phyloP scores from a whole-genome alignment of 2,888 invertebrate species.

The Chrysotoxum bicinctum region DNA sequence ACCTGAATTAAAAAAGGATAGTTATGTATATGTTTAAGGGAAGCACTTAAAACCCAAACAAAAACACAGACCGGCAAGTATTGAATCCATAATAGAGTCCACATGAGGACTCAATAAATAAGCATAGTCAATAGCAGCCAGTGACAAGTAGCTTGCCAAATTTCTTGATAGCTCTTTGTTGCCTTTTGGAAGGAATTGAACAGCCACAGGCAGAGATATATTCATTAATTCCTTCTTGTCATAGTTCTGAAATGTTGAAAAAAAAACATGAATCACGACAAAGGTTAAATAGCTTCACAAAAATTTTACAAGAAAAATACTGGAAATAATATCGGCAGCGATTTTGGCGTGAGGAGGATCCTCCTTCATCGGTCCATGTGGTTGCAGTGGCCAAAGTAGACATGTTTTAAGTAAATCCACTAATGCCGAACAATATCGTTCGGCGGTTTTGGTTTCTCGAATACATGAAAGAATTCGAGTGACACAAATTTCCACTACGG shows the following conservation, averaged over 20 bases:
- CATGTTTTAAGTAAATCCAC: constrained; percentile 94
- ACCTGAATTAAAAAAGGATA: constrained; percentile 83
- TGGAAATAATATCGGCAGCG: constrained; percentile 96
- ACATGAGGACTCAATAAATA: constrained; percentile 92
- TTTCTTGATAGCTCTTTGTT: constrained; percentile 94
- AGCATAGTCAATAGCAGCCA: constrained; percentile 96
- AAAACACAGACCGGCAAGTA: constrained; percentile 87
- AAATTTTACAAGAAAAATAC: constrained; percentile 92
- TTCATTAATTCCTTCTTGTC: constrained; percentile 84
- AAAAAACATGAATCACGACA: background rate
- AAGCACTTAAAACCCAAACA: background rate
- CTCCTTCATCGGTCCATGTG: constrained; percentile 87
- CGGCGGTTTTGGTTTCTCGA: constrained; percentile 92
- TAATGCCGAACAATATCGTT: constrained; percentile 91
- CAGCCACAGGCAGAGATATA: constrained; percentile 92
- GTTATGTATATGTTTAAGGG: background rate
- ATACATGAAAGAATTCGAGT: constrained; percentile 95
- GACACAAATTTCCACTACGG: constrained; percentile 96
- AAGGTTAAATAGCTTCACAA: no score
- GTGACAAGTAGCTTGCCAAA: constrained; percentile 94
- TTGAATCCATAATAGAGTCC: constrained; percentile 94
- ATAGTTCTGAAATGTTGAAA: constrained; percentile 82
- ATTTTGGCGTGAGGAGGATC: constrained; percentile 98
- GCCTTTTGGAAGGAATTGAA: constrained; percentile 94
- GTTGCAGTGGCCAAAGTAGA: constrained; percentile 93